Base-by-base conservation (phyloP, 1,140 invertebrate species). In the Drosophila lowei region DNA sequence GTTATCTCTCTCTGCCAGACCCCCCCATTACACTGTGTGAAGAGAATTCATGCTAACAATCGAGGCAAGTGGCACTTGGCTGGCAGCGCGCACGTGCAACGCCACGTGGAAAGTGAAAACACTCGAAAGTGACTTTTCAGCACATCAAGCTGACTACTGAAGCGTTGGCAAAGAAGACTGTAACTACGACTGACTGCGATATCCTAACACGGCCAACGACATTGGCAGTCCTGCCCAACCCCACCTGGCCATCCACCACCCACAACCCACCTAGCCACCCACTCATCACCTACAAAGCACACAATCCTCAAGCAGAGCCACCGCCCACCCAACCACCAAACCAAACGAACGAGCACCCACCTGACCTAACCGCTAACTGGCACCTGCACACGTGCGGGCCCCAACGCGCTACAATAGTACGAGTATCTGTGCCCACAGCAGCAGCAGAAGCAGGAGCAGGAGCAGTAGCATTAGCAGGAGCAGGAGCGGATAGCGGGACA, bases 61-160 rank as follows among this genome's bases (percentile, higher is more conserved):
- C 54, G 47, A 44, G 67, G 54, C 49, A 81, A 88, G 83, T 79
- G 78, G 41, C 83, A 83, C 81, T 81, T 76, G 80, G 60, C 52
- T 52, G 71, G 49, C 73, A 85, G 58, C 54, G 78, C 83, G 78
- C 81, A 88, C 83, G 81, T 88, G 83, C 78, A 79, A 66, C 78
- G 60, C 47, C 61, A 49, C 60, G 60, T 75, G 71, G 52, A 81
- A 86, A 86, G 74, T 81, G 72, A 88, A 86, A 88, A 76, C 78
- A 88, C 83, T 88, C 50, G 58, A 86, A 76, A 78, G 72, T 78
- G 84, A 88, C 75, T 76, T 88, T 88, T 83, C 48, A 76, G 71
- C 74, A 79, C 78, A 52, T 72, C 83, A 66, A 62, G 50, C 75
- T 56, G 67, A 83, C 72, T 77, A 67, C 55, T 73, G 56, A 72